Conservation (phyloP, 2,888 invertebrate species). For the Onchidella celtica region DNA sequence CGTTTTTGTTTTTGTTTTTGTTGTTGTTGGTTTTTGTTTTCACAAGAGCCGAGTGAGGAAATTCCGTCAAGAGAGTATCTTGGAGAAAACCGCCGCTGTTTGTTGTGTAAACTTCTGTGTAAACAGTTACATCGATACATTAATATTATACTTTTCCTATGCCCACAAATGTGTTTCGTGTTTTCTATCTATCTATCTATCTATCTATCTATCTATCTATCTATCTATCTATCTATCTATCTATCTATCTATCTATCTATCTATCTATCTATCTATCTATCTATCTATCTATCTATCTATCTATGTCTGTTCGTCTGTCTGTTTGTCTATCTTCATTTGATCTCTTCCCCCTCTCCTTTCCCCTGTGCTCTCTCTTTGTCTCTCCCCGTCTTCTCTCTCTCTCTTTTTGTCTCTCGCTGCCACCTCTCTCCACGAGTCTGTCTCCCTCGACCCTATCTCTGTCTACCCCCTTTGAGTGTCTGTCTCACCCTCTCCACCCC, state of each 20-base stretch:
- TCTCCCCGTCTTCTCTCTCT: slow-evolving; percentile 1
- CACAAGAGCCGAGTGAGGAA: too few relatives aligned
- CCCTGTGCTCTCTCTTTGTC: background rate
- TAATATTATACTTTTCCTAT: too few relatives aligned
- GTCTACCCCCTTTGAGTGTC: background rate
- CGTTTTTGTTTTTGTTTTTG: too few relatives aligned
- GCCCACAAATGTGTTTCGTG: too few relatives aligned
- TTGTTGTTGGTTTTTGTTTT: too few relatives aligned
- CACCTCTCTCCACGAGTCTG: background rate
- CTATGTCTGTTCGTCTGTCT: background rate
- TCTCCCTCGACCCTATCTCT: slow-evolving; percentile 4
- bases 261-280: background rate
- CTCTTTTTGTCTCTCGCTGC: background rate
- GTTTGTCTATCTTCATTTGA: background rate
- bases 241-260: background rate
- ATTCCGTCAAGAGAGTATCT: too few relatives aligned
- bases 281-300: background rate
- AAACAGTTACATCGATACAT: too few relatives aligned
- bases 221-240: background rate
- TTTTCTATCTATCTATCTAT: background rate
- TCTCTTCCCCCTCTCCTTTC: background rate
- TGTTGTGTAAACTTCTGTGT: too few relatives aligned
- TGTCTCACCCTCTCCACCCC: background rate
- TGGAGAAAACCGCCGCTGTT: too few relatives aligned
- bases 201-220: background rate